These are phyloP conservation scores for Progne subis DNA, from an alignment of 2,113 vertebrate species.

Conservation along the genomic window DNA sequence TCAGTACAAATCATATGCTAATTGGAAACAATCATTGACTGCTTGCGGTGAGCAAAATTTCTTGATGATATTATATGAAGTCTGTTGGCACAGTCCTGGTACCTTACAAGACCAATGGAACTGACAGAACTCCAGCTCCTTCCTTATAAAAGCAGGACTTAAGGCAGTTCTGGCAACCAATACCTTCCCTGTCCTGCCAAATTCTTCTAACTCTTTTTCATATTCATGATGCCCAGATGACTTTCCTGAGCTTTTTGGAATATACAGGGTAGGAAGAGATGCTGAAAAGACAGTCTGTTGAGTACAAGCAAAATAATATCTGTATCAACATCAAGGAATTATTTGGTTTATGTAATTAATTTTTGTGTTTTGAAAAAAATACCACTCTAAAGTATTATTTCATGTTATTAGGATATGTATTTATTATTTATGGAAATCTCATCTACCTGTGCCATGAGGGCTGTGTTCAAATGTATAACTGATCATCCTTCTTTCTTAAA, in stretches of 20 bases:
- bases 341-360: not conserved
- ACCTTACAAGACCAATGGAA: not conserved
- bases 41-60: not conserved
- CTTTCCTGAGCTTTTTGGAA: not conserved
- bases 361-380: not conserved
- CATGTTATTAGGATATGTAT: not conserved
- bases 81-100: not conserved
- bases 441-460: not conserved
- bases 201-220: not conserved
- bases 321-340: not conserved
- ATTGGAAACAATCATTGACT: not conserved
- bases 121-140: not conserved
- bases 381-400: not conserved
- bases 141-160: not conserved
- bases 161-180: not conserved
- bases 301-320: not conserved
- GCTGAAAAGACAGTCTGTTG: not conserved
- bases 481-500: not conserved
- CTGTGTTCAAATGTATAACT: not conserved
- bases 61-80: not conserved
- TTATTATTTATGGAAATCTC: not conserved
- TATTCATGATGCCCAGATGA: not conserved
- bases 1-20: not conserved
- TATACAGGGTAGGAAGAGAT: not conserved
- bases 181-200: not conserved